Evolutionary conservation across 2,888 invertebrate genomes (phyloP).

Genomic region (Ctenicera cuprea): DNA sequence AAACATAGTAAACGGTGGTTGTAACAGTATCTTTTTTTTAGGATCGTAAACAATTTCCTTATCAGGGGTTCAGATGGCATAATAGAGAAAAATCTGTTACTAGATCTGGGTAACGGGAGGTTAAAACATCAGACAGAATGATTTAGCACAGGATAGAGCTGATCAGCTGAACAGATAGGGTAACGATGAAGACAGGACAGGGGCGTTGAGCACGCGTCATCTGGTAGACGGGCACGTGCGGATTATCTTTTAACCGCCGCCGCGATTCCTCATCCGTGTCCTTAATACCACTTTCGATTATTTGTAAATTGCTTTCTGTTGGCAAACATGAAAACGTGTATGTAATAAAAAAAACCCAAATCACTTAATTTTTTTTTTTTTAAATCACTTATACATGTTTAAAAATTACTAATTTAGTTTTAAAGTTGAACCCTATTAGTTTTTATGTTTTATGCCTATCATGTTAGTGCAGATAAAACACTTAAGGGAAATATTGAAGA

Average conservation of each 20-base stretch:
- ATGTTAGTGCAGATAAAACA: no score
- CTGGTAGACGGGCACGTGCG: conserved; percentile 64
- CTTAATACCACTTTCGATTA: conserved; percentile 53
- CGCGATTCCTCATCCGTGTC: conserved; percentile 62
- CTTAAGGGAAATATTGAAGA: no score
- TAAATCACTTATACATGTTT: no score
- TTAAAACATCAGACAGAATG: conserved; percentile 43
- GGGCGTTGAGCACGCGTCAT: conserved; percentile 60
- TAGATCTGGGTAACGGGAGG: conserved; percentile 41
- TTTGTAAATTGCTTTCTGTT: conserved; percentile 28
- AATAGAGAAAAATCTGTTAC: conserved; percentile 37
- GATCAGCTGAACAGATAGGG: conserved; percentile 52
- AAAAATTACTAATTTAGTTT: no score
- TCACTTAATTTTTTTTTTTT: no score
- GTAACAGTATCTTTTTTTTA: conserved; percentile 21
- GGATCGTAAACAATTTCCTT: conserved; percentile 22
- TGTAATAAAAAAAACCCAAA: not conserved
- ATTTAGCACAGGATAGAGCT: conserved; percentile 53
- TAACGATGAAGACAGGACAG: conserved; percentile 55
- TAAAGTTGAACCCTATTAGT: no score
- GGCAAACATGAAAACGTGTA: conserved; percentile 25
- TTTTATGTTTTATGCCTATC: no score
- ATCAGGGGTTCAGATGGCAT: conserved; percentile 18
- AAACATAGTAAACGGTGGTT: conserved; percentile 17
- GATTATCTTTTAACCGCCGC: conserved; percentile 62